Evolutionary conservation across 2,113 vertebrate genomes (phyloP).

Genomic region (Stictonetta naevosa): DNA sequence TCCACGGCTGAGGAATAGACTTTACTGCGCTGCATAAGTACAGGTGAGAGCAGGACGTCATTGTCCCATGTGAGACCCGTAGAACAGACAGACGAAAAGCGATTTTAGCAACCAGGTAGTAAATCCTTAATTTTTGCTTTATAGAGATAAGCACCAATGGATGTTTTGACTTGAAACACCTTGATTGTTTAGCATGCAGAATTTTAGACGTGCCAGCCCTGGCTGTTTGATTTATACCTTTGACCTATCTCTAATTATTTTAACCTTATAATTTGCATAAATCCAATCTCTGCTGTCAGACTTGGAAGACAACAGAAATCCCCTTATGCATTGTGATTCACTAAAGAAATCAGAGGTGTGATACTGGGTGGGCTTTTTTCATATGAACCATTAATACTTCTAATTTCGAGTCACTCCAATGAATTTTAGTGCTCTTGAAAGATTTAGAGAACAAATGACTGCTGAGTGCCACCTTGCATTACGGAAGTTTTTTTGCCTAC

Average conservation of each 20-base stretch:
- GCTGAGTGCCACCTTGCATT: background rate
- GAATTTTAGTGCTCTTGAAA: constrained; percentile 13
- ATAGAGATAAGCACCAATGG: background rate
- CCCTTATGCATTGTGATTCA: constrained; percentile 40
- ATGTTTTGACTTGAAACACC: constrained; percentile 30
- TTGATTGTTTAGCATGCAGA: constrained; percentile 42
- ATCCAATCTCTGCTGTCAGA: constrained; percentile 71
- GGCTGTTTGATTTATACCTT: constrained; percentile 71
- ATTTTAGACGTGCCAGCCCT: constrained; percentile 61
- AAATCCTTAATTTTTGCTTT: background rate
- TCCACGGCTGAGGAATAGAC: background rate
- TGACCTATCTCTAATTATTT: constrained; percentile 75
- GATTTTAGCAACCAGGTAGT: background rate
- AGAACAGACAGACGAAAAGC: background rate
- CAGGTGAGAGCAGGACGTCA: background rate
- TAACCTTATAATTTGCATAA: constrained; percentile 75
- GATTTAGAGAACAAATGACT: background rate
- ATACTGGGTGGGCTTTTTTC: constrained; percentile 24
- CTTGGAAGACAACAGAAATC: constrained; percentile 56
- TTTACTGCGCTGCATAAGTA: background rate
- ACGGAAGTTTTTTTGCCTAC: background rate
- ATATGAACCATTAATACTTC: constrained; percentile 41
- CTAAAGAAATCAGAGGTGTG: constrained; percentile 59
- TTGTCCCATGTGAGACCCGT: background rate
- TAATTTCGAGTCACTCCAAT: constrained; percentile 39